Evolutionary conservation across 2,888 invertebrate genomes (phyloP).

Genomic region (Drosophila infuscata): DNA sequence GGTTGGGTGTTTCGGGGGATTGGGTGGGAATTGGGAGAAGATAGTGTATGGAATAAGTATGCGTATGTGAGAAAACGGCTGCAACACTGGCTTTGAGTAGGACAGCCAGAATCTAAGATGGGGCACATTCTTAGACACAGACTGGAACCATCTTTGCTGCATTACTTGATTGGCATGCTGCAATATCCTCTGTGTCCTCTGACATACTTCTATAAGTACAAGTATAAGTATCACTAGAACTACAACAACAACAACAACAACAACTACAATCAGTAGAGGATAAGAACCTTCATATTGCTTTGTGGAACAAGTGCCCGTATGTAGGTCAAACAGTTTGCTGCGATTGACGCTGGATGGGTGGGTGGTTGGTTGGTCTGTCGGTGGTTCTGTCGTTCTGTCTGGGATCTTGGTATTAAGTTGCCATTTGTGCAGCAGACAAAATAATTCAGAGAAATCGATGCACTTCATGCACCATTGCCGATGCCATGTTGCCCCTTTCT

Average conservation of each 20-base stretch:
- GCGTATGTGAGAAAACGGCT: slow-evolving; percentile 7
- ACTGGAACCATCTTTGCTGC: slow-evolving; percentile 42
- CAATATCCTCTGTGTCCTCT: slow-evolving; percentile 50
- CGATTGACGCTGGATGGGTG: not conserved
- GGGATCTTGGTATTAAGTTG: slow-evolving; percentile 27
- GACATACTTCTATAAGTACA: slow-evolving; percentile 36
- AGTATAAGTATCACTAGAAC: slow-evolving; percentile 13
- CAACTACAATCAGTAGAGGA: slow-evolving; percentile 12
- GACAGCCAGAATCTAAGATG: not conserved
- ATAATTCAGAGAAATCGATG: slow-evolving; percentile 7
- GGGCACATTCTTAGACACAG: slow-evolving; percentile 2
- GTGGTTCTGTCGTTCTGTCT: slow-evolving; percentile 15
- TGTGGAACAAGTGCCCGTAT: slow-evolving; percentile 32
- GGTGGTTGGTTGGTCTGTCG: not conserved
- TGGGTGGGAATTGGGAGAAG: not conserved
- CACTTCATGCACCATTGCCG: not conserved
- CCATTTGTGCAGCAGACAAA: slow-evolving; percentile 5
- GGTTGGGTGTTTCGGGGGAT: not conserved
- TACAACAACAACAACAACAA: slow-evolving; percentile 7
- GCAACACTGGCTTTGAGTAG: not conserved
- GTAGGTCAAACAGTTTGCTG: slow-evolving; percentile 60
- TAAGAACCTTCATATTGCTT: slow-evolving; percentile 49
- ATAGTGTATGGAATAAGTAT: not conserved
- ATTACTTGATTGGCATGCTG: slow-evolving; percentile 78
- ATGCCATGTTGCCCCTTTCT: not conserved